phyloP scores from a whole-genome alignment of 37 sponge, comb jelly and placozoan genomes.

The Diacarnus erythraeanus region DNA sequence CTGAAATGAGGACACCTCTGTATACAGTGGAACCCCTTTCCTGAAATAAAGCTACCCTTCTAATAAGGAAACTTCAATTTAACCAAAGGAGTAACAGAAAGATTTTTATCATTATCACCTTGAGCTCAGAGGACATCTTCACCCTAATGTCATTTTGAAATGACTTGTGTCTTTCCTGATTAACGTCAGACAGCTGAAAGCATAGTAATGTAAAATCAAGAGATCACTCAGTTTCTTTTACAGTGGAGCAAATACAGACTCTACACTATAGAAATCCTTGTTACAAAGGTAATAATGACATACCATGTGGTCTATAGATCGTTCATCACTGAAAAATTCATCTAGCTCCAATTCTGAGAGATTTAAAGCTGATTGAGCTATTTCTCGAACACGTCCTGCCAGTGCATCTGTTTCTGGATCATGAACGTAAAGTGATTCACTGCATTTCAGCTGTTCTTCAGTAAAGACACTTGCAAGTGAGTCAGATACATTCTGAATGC shows the following conservation, averaged over 20 bases:
- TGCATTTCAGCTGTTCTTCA: neutral
- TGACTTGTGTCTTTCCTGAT: neutral
- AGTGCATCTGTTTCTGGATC: neutral
- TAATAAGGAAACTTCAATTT: too few relatives aligned
- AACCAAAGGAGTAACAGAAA: too few relatives aligned
- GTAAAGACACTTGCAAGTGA: neutral
- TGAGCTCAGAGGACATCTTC: neutral
- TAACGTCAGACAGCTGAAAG: neutral
- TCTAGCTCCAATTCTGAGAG: neutral
- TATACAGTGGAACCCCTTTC: too few relatives aligned
- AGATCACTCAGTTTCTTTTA: neutral
- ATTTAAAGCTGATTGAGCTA: neutral
- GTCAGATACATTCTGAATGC: neutral
- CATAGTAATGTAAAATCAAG: neutral
- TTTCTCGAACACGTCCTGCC: constrained; percentile 1
- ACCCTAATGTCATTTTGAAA: neutral
- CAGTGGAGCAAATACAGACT: neutral
- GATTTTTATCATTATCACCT: too few relatives aligned
- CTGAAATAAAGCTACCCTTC: too few relatives aligned
- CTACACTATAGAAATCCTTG: neutral
- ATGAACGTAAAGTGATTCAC: neutral
- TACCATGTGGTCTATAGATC: neutral
- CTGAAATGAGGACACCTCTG: too few relatives aligned
- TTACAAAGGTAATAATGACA: neutral
- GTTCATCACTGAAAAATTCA: neutral